A percentile compares a stretch with the other conserved stretches of the same genome.
Evolutionary conservation across 2,113 vertebrate species (phyloP).

Genomic region (Scytalopus superciliaris): DNA sequence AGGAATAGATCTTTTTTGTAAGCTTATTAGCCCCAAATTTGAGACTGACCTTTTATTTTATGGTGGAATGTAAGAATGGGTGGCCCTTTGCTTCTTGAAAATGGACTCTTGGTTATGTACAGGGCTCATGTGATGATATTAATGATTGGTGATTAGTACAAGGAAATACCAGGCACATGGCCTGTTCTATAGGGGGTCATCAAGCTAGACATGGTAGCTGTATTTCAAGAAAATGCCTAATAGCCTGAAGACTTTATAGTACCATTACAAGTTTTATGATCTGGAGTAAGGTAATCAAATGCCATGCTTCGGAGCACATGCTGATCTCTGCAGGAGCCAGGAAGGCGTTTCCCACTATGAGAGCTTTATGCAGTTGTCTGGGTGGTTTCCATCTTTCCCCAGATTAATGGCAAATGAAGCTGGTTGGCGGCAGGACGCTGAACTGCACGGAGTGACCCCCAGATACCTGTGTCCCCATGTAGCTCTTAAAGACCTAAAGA

Average conservation of each 20-base stretch:
- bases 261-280: slow-evolving; percentile 24
- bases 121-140: not conserved
- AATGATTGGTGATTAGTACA: slow-evolving; percentile 8
- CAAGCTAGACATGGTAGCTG: not conserved
- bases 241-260: slow-evolving; percentile 21
- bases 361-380: not conserved
- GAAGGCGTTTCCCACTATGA: not conserved
- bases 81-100: not conserved
- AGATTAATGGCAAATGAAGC: not conserved
- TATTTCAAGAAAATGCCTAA: slow-evolving; percentile 15
- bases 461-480: not conserved
- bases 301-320: not conserved
- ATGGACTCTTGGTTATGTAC: not conserved
- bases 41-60: not conserved
- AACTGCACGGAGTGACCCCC: not conserved
- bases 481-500: not conserved
- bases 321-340: slow-evolving; percentile 33
- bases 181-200: not conserved
- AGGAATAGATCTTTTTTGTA: not conserved
- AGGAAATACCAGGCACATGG: slow-evolving; percentile 32
- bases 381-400: not conserved
- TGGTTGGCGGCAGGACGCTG: not conserved
- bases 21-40: not conserved
- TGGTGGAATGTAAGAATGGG: not conserved
- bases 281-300: slow-evolving; percentile 36